Evolutionary conservation across 1,140 invertebrate species (phyloP), one percentile per base, ranked within the genome.

Genomic region (Cardiocondyla obscurior): DNA sequence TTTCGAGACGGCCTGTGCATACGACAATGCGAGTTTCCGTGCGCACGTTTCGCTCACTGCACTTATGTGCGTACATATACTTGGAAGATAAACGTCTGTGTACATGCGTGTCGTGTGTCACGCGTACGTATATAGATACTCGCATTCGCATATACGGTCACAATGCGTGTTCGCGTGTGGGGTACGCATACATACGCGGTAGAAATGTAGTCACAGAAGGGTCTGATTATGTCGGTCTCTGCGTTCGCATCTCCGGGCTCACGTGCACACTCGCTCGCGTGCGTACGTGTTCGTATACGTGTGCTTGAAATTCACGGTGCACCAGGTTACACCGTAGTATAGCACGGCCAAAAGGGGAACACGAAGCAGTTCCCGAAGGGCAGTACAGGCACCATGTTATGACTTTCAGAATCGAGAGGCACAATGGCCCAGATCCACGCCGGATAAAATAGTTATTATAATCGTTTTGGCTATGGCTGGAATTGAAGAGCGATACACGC

Each of bases 361-460:
- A 86, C 85, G 81, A 91, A 87, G 76, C 77, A 85, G 86, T 90
- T 90, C 83, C 88, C 89, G 91, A 88, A 83, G 90, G 87, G 90
- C 90, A 89, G 89, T 90, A 90, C 90, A 91, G 92, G 91, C 90
- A 91, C 88, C 91, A 91, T 94, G 93, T 94, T 94, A 94, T 94
- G 93, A 94, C 93, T 94, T 94, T 94, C 90, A 93, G 92, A 94
- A 94, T 93, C 91, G 93, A 90, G 88, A 94, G 90, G 87, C 90
- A 94, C 93, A 94, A 94, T 94, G 92, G 93, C 86, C 91, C 93
- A 94, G 93, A 94, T 94, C 93, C 89, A 88, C 89, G 91, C 90
- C 90, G 91, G 93, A 94, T 94, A 94, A 94, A 94, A 94, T 94
- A 94, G 93, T 94, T 94, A 94, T 94, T 94, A 94, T 94, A 94